These are phyloP conservation scores for Anthonomus grandis DNA, from an alignment of 1,140 invertebrate genomes.

Conservation along the genomic window DNA sequence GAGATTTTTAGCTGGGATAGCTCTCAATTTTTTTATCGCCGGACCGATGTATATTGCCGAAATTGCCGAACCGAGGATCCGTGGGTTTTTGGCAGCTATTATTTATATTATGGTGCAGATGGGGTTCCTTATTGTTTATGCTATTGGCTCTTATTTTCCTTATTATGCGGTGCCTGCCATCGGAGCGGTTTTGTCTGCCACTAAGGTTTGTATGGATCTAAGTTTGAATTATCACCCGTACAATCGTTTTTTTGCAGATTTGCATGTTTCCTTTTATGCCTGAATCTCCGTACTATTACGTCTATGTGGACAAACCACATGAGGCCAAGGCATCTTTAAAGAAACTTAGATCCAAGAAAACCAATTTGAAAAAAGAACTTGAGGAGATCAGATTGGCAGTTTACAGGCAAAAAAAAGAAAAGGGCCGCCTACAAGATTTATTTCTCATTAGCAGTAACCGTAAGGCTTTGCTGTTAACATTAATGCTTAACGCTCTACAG, in stretches of 20 bases:
- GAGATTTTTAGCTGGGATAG: constrained; percentile 38
- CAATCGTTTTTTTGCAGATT: not conserved
- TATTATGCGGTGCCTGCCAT: constrained; percentile 27
- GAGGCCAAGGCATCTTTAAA: constrained; percentile 53
- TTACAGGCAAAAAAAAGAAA: constrained; percentile 30
- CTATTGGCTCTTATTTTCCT: constrained; percentile 30
- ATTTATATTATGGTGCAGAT: constrained; percentile 35
- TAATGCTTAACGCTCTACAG: constrained; percentile 32
- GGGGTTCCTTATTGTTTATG: constrained; percentile 34
- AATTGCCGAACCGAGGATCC: constrained; percentile 36
- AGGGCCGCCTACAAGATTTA: constrained; percentile 28
- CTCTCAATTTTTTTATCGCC: constrained; percentile 38
- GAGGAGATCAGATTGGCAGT: constrained; percentile 31
- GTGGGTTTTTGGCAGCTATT: constrained; percentile 31
- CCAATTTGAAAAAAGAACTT: constrained; percentile 43
- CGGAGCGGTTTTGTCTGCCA: constrained; percentile 18
- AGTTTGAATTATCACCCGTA: too few species aligned
- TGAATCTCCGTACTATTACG: constrained; percentile 37
- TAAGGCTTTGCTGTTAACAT: constrained; percentile 33
- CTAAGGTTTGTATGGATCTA: too few species aligned
- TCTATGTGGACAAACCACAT: constrained; percentile 41
- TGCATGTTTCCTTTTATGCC: constrained; percentile 37
- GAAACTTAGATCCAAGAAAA: constrained; percentile 46
- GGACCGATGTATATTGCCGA: constrained; percentile 42
- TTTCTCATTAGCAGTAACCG: constrained; percentile 34